Base-by-base conservation (phyloP, 2,113 vertebrate genomes). In the Echinops telfairi region DNA sequence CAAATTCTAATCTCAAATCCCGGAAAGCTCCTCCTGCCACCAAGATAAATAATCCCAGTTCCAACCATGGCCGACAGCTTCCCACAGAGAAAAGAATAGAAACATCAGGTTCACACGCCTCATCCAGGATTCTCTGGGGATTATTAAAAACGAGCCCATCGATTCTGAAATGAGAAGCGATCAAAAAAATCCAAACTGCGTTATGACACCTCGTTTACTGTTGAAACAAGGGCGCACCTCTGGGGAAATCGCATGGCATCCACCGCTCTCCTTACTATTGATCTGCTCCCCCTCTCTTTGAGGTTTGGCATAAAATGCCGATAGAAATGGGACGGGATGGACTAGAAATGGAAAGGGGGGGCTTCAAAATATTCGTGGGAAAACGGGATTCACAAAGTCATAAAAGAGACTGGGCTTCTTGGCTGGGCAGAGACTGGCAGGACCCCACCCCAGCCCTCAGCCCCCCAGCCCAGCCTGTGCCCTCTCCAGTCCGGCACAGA, bases 181-280 rank as follows among this genome's bases (percentile, higher is more conserved):
- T 36, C 23, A 40, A 53, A 53, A 25, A 3, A 14, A 11, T 33
- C 1, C 17, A 31, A 64, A 60, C 8, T 64, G 27, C 2, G 47
- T 4, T 60, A 23, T 15, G 31, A 31, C 36, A 27, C 83, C 57
- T 70, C 38, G 27, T 79, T 87, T 62, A 62, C 29, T 70, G 5
- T 73, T 87, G 79, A 89, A 94, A 89, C 43, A 85, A 68, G 6
- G 86, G 27, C 19, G 87, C 40, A 90, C 89, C 87, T 94, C 83
- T 40, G 36, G 80, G 64, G 88, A 94, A 92, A 78, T 88, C 64
- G 90, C 87, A 66, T 66, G 29, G 33, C n/a, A 75, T 53, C 85
- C 15, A 53, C 33, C 75, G 3, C 57, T 90, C 79, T 22, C 81
- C 36, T 92, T 75, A 80, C 31, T 81, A 64, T 10, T 82, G n/a